Evolutionary conservation across 2,113 vertebrate genomes (phyloP).

Genomic region (Hymenochirus boettgeri): DNA sequence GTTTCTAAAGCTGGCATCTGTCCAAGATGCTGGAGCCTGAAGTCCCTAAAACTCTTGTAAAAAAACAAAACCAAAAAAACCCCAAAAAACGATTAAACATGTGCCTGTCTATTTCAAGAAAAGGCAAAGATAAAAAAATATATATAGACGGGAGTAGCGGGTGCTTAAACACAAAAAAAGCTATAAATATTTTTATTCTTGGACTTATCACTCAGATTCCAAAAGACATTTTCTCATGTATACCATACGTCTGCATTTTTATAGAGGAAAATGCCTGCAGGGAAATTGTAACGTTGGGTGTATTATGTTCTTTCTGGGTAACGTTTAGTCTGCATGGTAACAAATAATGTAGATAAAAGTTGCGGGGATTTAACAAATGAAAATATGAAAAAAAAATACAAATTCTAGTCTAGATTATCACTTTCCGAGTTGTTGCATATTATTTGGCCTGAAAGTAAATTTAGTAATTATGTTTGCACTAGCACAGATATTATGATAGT

Average conservation of each 20-base stretch:
- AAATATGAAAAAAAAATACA: no score
- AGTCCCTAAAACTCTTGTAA: constrained; percentile 54
- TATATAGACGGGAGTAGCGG: neutral
- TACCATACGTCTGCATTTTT: neutral
- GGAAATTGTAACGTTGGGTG: no score
- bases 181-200: constrained; percentile 3
- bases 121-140: neutral
- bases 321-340: no score
- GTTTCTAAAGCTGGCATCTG: constrained; percentile 45
- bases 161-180: neutral
- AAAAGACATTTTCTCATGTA: neutral
- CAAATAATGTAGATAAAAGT: no score
- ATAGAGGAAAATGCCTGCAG: neutral
- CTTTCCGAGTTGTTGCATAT: no score
- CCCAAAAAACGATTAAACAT: constrained; percentile 54
- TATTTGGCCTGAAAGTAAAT: no score
- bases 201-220: neutral
- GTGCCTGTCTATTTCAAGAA: constrained; percentile 53
- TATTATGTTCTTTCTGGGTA: no score
- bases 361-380: no score
- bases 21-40: constrained; percentile 45
- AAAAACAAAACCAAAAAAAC: no score
- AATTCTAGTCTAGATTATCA: no score
- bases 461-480: no score
- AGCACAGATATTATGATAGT: no score